A percentile compares a stretch with the other conserved stretches of the same genome.
These are phyloP conservation scores for Bettongia penicillata DNA, from an alignment of 2,113 vertebrate species.

Conservation along the genomic window DNA sequence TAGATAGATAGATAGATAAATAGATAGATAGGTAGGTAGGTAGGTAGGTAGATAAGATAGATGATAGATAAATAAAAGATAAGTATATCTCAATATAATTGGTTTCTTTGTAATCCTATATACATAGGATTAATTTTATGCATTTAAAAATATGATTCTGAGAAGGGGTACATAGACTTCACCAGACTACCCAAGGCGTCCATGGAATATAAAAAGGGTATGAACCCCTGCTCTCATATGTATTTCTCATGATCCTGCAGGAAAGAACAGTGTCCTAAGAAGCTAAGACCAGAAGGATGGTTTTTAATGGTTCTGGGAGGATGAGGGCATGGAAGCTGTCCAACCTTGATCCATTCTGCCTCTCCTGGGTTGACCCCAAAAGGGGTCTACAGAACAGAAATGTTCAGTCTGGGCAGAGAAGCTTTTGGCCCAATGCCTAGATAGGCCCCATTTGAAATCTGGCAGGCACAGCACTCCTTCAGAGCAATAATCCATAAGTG, in stretches of 20 bases:
- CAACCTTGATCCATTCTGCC: not conserved
- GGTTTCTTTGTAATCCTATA: not conserved
- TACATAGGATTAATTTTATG: not conserved
- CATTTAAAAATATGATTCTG: not conserved
- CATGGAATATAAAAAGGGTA: not conserved
- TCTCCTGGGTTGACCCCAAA: not conserved
- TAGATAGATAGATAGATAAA: not conserved
- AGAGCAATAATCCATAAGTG: not conserved
- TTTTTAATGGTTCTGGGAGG: not conserved
- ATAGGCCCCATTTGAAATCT: not conserved
- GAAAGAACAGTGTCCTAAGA: not conserved
- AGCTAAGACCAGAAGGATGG: not conserved
- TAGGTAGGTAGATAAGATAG: too few species aligned
- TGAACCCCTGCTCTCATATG: not conserved
- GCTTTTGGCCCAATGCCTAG: not conserved
- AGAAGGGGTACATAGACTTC: not conserved
- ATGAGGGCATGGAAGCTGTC: not conserved
- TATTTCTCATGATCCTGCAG: not conserved
- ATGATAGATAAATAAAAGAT: too few species aligned
- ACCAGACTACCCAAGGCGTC: not conserved
- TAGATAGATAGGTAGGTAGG: not conserved
- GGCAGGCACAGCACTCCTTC: not conserved
- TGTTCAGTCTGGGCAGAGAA: not conserved
- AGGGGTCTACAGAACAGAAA: not conserved
- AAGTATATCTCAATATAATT: not conserved